phyloP scores from a whole-genome alignment of 1,140 invertebrate genomes.

The Phortica variegata region DNA sequence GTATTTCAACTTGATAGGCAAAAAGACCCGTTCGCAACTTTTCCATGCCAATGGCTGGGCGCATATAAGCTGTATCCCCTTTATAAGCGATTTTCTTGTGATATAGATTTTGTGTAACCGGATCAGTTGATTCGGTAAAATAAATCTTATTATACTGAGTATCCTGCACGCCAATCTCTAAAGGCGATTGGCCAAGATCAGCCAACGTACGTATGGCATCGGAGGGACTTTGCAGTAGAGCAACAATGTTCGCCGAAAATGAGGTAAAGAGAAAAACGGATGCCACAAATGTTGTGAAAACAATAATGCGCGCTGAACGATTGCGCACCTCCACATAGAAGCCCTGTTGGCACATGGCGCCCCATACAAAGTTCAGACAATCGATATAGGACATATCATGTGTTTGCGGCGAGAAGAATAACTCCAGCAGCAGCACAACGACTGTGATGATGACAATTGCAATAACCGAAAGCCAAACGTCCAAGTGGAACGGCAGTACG shows the following conservation, averaged over 20 bases:
- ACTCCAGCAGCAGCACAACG: conserved; percentile 34
- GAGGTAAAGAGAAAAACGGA: conserved; percentile 63
- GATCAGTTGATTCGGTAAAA: conserved; percentile 61
- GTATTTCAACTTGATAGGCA: conserved; percentile 62
- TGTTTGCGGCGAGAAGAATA: conserved; percentile 33
- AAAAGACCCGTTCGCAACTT: conserved; percentile 60
- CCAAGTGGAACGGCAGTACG: conserved; percentile 63
- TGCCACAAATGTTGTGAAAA: conserved; percentile 60
- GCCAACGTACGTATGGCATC: conserved; percentile 59
- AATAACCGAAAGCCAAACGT: conserved; percentile 63
- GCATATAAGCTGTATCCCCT: conserved; percentile 59
- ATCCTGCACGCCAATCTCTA: conserved; percentile 62
- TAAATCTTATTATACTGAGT: conserved; percentile 63
- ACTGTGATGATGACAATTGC: conserved; percentile 45
- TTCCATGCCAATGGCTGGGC: conserved; percentile 59
- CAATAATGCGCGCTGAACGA: conserved; percentile 59
- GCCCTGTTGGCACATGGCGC: conserved; percentile 67
- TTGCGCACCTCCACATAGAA: conserved; percentile 58
- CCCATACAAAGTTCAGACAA: conserved; percentile 59
- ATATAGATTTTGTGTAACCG: conserved; percentile 59
- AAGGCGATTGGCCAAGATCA: conserved; percentile 60
- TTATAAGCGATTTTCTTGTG: conserved; percentile 60
- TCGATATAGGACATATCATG: conserved; percentile 55
- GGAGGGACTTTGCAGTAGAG: conserved; percentile 63
- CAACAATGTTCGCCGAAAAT: conserved; percentile 65